Evolutionary conservation across 2,888 invertebrate genomes (phyloP).

Genomic region (Apamea crenata): DNA sequence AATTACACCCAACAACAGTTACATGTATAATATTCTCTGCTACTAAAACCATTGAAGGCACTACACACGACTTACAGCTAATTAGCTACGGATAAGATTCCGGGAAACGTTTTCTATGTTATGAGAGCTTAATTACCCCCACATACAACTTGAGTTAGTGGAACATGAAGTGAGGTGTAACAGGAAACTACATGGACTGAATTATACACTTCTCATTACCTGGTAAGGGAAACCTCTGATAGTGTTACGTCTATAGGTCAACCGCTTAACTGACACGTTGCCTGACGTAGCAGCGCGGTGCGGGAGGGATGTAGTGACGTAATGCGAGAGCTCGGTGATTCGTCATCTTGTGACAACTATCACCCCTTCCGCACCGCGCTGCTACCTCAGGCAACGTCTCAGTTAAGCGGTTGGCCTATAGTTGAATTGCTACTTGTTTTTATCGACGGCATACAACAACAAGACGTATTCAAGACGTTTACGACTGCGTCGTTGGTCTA

Average conservation of each 20-base stretch:
- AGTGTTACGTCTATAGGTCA: not conserved
- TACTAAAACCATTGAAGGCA: not conserved
- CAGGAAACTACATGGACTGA: not conserved
- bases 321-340: too few species aligned
- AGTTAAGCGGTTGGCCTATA: too few species aligned
- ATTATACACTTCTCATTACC: not conserved
- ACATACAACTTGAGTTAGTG: not conserved
- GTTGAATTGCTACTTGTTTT: not conserved
- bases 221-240: not conserved
- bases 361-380: too few species aligned
- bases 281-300: too few species aligned
- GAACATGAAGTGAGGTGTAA: conserved; percentile 11
- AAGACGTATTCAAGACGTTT: not conserved
- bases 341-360: too few species aligned
- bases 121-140: conserved; percentile 22
- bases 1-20: not conserved
- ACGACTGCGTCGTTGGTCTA: too few species aligned
- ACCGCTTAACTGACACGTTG: too few species aligned
- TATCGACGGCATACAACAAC: too few species aligned
- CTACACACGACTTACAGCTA: conserved; percentile 25
- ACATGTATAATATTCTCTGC: not conserved
- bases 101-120: conserved; percentile 9
- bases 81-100: conserved; percentile 21
- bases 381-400: too few species aligned
- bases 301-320: too few species aligned